phyloP scores from a whole-genome alignment of 53 echinoderm and acorn worm genomes.

The Luidia sarsii region DNA sequence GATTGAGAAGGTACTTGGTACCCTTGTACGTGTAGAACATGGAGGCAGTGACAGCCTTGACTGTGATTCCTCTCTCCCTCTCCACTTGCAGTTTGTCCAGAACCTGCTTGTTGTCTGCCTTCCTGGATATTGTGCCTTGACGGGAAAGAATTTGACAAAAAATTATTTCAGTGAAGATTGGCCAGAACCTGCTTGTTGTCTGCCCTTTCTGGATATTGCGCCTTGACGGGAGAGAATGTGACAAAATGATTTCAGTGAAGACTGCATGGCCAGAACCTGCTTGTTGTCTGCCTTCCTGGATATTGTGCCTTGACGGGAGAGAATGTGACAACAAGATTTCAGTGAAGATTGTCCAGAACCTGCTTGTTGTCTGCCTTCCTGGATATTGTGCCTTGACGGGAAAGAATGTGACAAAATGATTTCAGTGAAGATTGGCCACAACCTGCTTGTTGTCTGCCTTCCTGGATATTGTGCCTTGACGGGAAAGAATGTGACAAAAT shows the following conservation, averaged over 20 bases:
- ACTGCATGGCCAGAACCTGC: too few species aligned
- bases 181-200: background rate
- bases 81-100: constrained; percentile 93
- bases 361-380: constrained; percentile 82
- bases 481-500: too few species aligned
- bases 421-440: background rate
- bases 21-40: constrained; percentile 88
- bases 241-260: too few species aligned
- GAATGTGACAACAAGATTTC: background rate
- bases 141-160: too few species aligned
- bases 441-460: background rate
- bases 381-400: constrained; percentile 95
- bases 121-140: constrained; percentile 92
- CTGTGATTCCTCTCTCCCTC: constrained; percentile 85
- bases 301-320: constrained; percentile 94
- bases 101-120: constrained; percentile 82
- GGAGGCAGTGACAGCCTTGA: constrained; percentile 92
- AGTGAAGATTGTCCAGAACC: constrained; percentile 89
- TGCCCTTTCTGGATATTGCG: too few species aligned
- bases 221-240: too few species aligned
- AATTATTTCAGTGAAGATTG: background rate
- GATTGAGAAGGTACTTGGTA: constrained; percentile 86
- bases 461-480: too few species aligned
- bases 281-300: constrained; percentile 82
- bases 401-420: background rate